Base-by-base conservation (phyloP, 2,797 vertebrate species). In the Phoebastria nigripes region DNA sequence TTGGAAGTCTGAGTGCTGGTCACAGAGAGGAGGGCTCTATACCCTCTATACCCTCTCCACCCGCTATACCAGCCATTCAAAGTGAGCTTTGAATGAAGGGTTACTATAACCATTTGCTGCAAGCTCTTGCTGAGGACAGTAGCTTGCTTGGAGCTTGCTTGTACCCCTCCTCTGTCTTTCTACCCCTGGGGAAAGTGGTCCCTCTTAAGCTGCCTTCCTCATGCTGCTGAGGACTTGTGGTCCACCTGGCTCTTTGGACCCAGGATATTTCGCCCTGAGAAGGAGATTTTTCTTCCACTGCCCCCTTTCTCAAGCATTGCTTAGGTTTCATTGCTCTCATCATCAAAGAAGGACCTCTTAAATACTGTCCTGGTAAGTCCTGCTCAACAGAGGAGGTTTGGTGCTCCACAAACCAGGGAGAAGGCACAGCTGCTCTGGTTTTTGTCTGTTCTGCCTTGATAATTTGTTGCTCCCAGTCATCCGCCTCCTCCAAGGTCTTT, bases 401-500 rank as follows among this genome's bases (percentile, higher is more conserved):
- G n/a, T 76, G 55, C 54, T 63, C 76, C 52, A 33, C 77, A 69
- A 91, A 78, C n/a, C 1, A 5, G 44, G 51, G 54, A 82, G 78
- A 90, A 79, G 61, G 46, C 55, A 56, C 70, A 80, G n/a, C n/a
- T 82, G 47, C 62, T 94, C 69, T 91, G 51, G 70, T 94, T 96
- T 92, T 46, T 66, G 5, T 51, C 95, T 92, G 24, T 78, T 96
- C 76, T 65, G 69, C 58, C 19, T 67, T 41, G 62, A 63, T 88
- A 95, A 94, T 88, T 79, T 93, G 77, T 95, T 87, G 73, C 85
- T 95, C 62, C 72, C 90, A 90, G 80, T 79, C 85, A 89, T 93
- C 90, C 1, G 3, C 91, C 95, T 94, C 91, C 93, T 94, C 87
- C 83, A 72, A 63, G 93, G 72, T 88, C 89, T 93, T 93, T 87